Base-by-base conservation (phyloP, 2,113 vertebrate species). In the Ondatra zibethicus region DNA sequence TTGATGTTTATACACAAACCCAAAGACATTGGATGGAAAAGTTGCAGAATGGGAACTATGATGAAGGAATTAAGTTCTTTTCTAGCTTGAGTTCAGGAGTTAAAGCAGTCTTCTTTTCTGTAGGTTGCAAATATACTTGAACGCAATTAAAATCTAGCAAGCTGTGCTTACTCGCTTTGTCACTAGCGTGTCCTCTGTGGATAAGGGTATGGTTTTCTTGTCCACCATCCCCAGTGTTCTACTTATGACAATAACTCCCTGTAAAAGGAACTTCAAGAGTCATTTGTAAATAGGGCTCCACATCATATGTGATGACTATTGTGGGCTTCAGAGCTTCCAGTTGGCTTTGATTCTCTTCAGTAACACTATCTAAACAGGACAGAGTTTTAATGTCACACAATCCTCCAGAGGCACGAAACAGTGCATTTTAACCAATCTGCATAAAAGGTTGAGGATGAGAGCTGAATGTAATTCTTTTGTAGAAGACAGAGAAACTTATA, bases 331-430 rank as follows among this genome's bases (percentile, higher is more conserved):
- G 88, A 93, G 52, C 58, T 85, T 76, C 14, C 0, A 0, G 75
- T 76, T 84, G 36, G 61, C 81, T 93, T 92, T 58, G 61, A 58
- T 19, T 84, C 27, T 81, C 33, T 95, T 95, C 73, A 0, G 1
- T 93, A 68, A 72, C 39, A 77, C n/a, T 92, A 95, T 95, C 76
- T 92, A 80, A 97, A 70, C 52, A 73, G 50, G 42, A 11, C 50
- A 72, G 3, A 58, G 42, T 88, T 97, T 95, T 95, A 93, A 96
- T 91, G 94, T 94, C 93, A 63, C 4, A 3, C 88, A 96, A 97
- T 97, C 63, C 96, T 96, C 95, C 61, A 93, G 94, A 91, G 92
- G 27, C 45, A 73, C 68, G 76, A 95, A 95, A 95, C 89, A 97
- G 72, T 92, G 85, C 73, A 75, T 92, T 94, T 70, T 76, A 92